These are phyloP conservation scores for Platyrinchus mystaceus DNA, from an alignment of 2,797 vertebrate genomes.

Conservation along the genomic window DNA sequence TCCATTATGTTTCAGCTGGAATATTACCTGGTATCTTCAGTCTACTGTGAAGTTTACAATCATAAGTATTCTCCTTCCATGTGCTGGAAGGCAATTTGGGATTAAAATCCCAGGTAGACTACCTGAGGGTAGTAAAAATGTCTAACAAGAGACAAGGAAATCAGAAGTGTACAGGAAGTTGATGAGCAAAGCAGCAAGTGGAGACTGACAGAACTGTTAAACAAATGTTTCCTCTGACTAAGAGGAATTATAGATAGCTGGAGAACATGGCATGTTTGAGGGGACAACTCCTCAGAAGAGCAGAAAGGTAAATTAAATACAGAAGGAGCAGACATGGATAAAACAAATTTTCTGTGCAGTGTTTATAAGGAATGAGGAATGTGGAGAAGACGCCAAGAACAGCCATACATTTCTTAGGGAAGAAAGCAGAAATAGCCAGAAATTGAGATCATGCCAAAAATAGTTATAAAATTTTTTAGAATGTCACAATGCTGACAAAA, in stretches of 20 bases:
- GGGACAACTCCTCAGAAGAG: neutral
- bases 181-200: neutral
- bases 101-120: neutral
- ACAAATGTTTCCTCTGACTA: neutral
- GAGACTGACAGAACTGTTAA: neutral
- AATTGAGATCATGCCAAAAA: constrained; percentile 32
- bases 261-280: neutral
- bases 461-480: constrained; percentile 49
- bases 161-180: neutral
- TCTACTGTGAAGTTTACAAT: neutral
- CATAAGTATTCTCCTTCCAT: neutral
- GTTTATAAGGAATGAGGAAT: constrained; percentile 7
- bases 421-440: constrained; percentile 47
- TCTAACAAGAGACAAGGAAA: neutral
- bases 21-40: neutral
- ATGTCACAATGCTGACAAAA: constrained; percentile 58
- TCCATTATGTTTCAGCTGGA: neutral
- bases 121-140: neutral
- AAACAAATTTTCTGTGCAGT: neutral
- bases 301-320: neutral
- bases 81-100: neutral
- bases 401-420: constrained; percentile 32
- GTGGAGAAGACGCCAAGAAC: constrained; percentile 32
- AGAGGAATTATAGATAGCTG: neutral
- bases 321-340: neutral